A percentile compares a stretch with the other conserved stretches of the same genome.
phyloP scores from a whole-genome alignment of 2,113 vertebrate genomes.

The Zosterops hypoxanthus region DNA sequence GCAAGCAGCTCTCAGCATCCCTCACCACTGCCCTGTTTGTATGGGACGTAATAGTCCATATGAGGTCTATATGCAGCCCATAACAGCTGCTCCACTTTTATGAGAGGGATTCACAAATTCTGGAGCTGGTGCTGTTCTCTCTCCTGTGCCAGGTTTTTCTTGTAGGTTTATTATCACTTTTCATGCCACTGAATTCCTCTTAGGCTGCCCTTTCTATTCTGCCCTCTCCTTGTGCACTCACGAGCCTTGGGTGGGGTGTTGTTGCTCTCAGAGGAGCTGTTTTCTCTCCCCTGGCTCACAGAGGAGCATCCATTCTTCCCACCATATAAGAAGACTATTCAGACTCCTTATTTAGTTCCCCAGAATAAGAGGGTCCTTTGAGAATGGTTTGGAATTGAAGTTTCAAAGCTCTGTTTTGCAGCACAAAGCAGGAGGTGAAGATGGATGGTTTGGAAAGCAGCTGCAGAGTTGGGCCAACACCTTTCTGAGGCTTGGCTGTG shows the following conservation, averaged over 20 bases:
- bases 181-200: background rate
- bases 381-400: background rate
- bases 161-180: background rate
- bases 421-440: background rate
- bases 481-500: background rate
- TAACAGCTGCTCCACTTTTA: background rate
- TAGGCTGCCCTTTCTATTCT: background rate
- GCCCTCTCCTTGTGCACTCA: background rate
- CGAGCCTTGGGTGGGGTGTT: background rate
- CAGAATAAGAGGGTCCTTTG: background rate
- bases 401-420: background rate
- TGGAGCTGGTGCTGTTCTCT: background rate
- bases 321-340: background rate
- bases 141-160: background rate
- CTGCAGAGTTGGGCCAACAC: background rate
- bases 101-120: background rate
- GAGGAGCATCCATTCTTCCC: background rate
- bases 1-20: rapidly evolving
- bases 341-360: background rate
- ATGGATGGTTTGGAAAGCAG: constrained; percentile 44
- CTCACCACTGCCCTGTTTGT: background rate
- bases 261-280: background rate
- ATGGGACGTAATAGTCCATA: rapidly evolving
- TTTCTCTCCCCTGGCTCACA: background rate
- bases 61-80: background rate